These are phyloP conservation scores for Ceyx melanurus DNA, from an alignment of 2,113 vertebrate genomes.

Conservation along the genomic window DNA sequence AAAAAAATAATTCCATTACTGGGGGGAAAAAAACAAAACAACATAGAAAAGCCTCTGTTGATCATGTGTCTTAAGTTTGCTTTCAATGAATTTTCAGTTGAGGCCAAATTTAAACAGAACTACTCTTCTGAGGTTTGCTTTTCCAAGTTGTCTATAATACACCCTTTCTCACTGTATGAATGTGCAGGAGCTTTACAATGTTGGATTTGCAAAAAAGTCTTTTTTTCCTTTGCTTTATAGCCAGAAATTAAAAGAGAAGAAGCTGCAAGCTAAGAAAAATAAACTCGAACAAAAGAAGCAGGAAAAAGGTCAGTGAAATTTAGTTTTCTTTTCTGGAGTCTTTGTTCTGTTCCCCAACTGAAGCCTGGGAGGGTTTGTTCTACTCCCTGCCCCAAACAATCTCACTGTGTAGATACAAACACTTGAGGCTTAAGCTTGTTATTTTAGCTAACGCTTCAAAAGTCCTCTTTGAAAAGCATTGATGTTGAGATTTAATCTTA, in stretches of 20 bases:
- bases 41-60: neutral
- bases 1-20: neutral
- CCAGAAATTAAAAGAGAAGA: slow-evolving; percentile 85
- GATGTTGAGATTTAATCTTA: slow-evolving; percentile 11
- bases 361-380: neutral
- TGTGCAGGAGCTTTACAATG: neutral
- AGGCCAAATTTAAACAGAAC: neutral
- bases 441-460: slow-evolving; percentile 32
- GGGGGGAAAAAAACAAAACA: neutral
- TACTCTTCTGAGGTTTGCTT: neutral
- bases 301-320: slow-evolving; percentile 66
- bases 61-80: neutral
- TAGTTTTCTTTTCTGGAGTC: neutral
- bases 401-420: neutral
- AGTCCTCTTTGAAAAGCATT: slow-evolving; percentile 1
- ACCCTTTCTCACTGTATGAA: neutral
- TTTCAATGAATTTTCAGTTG: neutral
- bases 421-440: neutral
- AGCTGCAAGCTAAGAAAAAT: slow-evolving; percentile 79
- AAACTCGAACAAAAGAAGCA: slow-evolving; percentile 77
- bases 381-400: neutral
- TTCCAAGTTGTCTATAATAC: neutral
- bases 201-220: neutral
- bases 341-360: neutral
- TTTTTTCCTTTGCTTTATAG: slow-evolving; percentile 66